A percentile compares a stretch with the other conserved stretches of the same genome.
Evolutionary conservation across 2,113 vertebrate genomes (phyloP).

Genomic region (Merops nubicus): DNA sequence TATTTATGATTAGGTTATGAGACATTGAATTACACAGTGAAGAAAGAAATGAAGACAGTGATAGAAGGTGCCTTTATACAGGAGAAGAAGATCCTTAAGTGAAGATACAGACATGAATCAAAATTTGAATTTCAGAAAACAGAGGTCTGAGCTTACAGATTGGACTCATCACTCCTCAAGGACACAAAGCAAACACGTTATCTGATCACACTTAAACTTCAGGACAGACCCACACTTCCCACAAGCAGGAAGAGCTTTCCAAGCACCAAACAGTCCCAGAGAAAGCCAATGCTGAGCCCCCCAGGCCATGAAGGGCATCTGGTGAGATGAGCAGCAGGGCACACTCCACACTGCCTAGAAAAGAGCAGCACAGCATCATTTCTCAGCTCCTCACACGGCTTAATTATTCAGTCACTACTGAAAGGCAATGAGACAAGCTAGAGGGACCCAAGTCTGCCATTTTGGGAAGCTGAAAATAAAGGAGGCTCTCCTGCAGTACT

Average conservation of each 20-base stretch:
- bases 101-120: not conserved
- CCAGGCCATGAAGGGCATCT: not conserved
- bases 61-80: not conserved
- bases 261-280: not conserved
- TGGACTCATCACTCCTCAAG: not conserved
- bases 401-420: not conserved
- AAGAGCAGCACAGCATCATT: not conserved
- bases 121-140: not conserved
- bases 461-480: not conserved
- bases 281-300: not conserved
- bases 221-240: not conserved
- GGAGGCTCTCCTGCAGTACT: not conserved
- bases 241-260: not conserved
- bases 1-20: not conserved
- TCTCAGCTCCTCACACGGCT: not conserved
- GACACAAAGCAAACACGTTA: not conserved
- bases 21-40: not conserved
- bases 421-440: not conserved
- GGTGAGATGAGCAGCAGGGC: not conserved
- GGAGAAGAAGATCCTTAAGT: not conserved
- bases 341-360: not conserved
- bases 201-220: accelerated
- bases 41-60: not conserved
- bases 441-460: not conserved
- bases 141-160: not conserved